Evolutionary conservation across 2,113 vertebrate species (phyloP).

Genomic region (Gasterosteus nipponicus): DNA sequence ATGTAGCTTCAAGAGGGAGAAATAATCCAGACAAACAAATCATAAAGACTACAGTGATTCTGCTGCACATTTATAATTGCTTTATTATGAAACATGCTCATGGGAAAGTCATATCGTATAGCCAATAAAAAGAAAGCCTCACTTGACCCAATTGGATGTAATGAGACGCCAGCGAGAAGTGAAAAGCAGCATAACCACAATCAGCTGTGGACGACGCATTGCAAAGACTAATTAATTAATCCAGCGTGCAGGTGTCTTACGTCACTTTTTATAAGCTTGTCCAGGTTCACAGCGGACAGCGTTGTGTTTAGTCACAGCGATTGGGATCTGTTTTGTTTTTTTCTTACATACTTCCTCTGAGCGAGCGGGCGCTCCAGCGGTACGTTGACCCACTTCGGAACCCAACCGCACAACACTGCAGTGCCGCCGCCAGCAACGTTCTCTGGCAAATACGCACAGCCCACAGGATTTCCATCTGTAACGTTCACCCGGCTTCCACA

Average conservation of each 20-base stretch:
- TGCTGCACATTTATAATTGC: constrained; percentile 23
- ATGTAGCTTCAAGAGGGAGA: constrained; percentile 36
- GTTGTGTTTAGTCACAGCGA: constrained; percentile 21
- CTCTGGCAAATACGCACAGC: constrained; percentile 40
- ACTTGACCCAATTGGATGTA: constrained; percentile 19
- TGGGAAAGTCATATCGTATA: not conserved
- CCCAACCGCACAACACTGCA: constrained; percentile 53
- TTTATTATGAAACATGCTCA: constrained; percentile 39
- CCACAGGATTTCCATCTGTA: constrained; percentile 28
- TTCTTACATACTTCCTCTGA: constrained; percentile 35
- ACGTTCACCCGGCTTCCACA: constrained; percentile 19
- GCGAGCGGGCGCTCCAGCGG: constrained; percentile 37
- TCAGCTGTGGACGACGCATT: constrained; percentile 23
- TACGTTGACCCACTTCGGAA: constrained; percentile 72
- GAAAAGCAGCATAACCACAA: not conserved
- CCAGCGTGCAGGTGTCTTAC: not conserved
- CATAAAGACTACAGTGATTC: constrained; percentile 22
- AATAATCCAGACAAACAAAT: constrained; percentile 33
- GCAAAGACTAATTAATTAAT: constrained; percentile 26
- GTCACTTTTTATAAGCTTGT: constrained; percentile 12
- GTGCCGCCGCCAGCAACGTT: constrained; percentile 48
- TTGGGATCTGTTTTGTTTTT: constrained; percentile 2
- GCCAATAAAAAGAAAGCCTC: constrained; percentile 18
- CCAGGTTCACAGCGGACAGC: constrained; percentile 25
- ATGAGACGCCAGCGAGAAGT: constrained; percentile 1